Evolutionary conservation across 2,888 invertebrate genomes (phyloP), one percentile per base, ranked within the genome.

Genomic region (Plusia festucae): DNA sequence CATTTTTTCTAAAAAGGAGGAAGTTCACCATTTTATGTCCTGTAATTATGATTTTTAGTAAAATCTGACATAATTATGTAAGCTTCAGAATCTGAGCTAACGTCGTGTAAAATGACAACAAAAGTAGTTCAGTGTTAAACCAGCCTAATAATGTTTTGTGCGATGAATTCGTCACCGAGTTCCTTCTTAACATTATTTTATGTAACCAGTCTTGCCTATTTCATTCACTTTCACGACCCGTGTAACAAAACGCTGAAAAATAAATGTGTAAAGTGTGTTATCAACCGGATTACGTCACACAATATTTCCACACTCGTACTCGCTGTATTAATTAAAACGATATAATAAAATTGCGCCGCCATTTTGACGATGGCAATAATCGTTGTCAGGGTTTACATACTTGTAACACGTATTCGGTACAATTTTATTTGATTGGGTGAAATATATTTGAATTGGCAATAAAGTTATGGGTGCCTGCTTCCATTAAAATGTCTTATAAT

Each of bases 311-410:
- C 53, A 55, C 61, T 60, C 53, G 59, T 44, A 34, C 64, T 44
- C 32, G 34, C 53, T 30, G 69, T 53, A 58, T 78, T 78, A 78
- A 78, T 78, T 78, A 78, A 73, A 73, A 66, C 68, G 53, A 63
- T 68, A 66, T 78, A 67, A 78, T 73, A 73, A 73, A 68, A 54
- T 66, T 53, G 44, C 18, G 68, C 49, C 60, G 70, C 68, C 73
- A 73, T 70, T 78, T 78, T 76, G 60, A 66, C 59, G 60, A 55
- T 34, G 27, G 53, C 53, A 57, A 65, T 78, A 66, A 76, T 60
- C 58, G 46, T 5, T 13, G 30, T 7, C 46, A 65, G 68, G 66
- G 73, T 16, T 74, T 57, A 16, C 27, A 40, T n/a, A n/a, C 6
- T n/a, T 40, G 4, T 40, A n/a, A 40, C n/a, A n/a, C 11, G n/a